Evolutionary conservation across 2,888 invertebrate genomes (phyloP).

Genomic region (Xestia c-nigrum): DNA sequence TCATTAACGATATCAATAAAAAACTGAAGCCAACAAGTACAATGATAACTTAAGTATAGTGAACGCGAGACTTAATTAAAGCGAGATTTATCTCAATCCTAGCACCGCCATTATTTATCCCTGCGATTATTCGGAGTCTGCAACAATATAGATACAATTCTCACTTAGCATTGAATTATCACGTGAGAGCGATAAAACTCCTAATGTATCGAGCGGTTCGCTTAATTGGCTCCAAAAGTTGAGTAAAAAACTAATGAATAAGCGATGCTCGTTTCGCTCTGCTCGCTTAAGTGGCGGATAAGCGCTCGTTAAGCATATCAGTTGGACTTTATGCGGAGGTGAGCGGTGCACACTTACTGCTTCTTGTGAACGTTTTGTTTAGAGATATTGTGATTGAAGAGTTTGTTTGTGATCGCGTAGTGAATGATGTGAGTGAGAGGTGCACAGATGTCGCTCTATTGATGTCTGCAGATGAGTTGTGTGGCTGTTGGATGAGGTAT

Average conservation of each 20-base stretch:
- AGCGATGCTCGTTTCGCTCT: conserved; percentile 52
- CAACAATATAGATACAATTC: conserved; percentile 51
- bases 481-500: background rate
- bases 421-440: conserved; percentile 15
- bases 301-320: conserved; percentile 58
- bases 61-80: conserved; percentile 47
- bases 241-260: conserved; percentile 62
- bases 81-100: conserved; percentile 42
- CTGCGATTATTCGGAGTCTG: conserved; percentile 32
- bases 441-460: conserved; percentile 8
- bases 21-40: conserved; percentile 26
- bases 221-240: conserved; percentile 63
- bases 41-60: conserved; percentile 48
- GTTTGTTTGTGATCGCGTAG: background rate
- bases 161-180: conserved; percentile 57
- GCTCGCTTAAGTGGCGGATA: conserved; percentile 46
- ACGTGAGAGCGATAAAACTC: conserved; percentile 55
- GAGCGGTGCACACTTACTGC: background rate
- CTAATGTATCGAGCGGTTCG: conserved; percentile 56
- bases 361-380: conserved; percentile 33
- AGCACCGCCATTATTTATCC: conserved; percentile 42
- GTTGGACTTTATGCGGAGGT: conserved; percentile 24
- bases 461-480: background rate
- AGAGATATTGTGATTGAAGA: conserved; percentile 31
- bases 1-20: conserved; percentile 40